Conservation (phyloP, 2,113 vertebrate species). For the rat (Rattus norvegicus) region GRCr8 NC_086035.1:53056001-53056500, state of each 20-base stretch:
- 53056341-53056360: not conserved
- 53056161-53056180: not conserved
- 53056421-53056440: not conserved
- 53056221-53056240: not conserved
- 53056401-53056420: not conserved
- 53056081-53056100: not conserved
- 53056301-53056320: not conserved
- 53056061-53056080: fast-evolving
- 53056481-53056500: not conserved
- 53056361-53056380: not conserved
- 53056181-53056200: not conserved
- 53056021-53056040: not conserved
- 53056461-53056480: not conserved
- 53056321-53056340: not conserved
- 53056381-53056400: not conserved
- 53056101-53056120: not conserved
- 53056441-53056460: not conserved
- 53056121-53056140: not conserved
- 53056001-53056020: not conserved
- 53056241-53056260: not conserved
- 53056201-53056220: not conserved
- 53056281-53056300: not conserved
- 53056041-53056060: not conserved
- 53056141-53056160: not conserved
- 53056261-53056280: not conserved